Evolutionary conservation across 2,888 invertebrate species (phyloP).

Genomic region (Habrosyne pyritoides): DNA sequence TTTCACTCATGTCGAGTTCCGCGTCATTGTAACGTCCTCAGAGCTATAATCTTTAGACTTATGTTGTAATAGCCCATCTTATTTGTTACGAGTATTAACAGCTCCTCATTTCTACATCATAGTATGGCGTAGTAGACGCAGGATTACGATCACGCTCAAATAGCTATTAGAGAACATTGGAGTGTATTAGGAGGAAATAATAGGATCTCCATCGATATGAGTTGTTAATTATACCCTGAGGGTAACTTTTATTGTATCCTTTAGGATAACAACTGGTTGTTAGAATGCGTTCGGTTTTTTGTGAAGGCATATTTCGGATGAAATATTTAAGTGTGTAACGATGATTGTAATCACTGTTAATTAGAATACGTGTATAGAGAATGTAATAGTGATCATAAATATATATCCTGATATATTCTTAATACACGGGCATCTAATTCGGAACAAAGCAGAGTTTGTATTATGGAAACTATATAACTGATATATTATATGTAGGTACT

Average conservation of each 20-base stretch:
- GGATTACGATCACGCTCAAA: conserved; percentile 3
- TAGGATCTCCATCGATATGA: conserved; percentile 32
- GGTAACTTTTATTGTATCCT: conserved; percentile 27
- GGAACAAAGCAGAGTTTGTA: too few species aligned
- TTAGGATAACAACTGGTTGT: conserved; percentile 7
- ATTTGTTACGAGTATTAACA: not conserved
- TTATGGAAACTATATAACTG: too few species aligned
- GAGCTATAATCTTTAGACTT: too few species aligned
- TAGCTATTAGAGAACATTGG: conserved; percentile 18
- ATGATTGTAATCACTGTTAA: too few species aligned
- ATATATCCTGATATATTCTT: too few species aligned
- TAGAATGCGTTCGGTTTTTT: not conserved
- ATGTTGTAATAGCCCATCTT: not conserved
- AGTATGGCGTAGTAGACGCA: conserved; percentile 9
- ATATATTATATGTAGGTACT: too few species aligned
- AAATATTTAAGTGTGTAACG: not conserved
- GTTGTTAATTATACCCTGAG: conserved; percentile 29
- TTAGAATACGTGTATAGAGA: too few species aligned
- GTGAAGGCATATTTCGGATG: not conserved
- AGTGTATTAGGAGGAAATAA: conserved; percentile 35
- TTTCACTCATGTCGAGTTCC: not conserved
- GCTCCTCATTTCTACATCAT: not conserved
- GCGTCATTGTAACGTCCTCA: not conserved
- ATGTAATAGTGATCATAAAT: too few species aligned
- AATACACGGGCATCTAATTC: too few species aligned